These are phyloP conservation scores for Fratercula arctica DNA, from an alignment of 2,797 vertebrate species.

Conservation along the genomic window DNA sequence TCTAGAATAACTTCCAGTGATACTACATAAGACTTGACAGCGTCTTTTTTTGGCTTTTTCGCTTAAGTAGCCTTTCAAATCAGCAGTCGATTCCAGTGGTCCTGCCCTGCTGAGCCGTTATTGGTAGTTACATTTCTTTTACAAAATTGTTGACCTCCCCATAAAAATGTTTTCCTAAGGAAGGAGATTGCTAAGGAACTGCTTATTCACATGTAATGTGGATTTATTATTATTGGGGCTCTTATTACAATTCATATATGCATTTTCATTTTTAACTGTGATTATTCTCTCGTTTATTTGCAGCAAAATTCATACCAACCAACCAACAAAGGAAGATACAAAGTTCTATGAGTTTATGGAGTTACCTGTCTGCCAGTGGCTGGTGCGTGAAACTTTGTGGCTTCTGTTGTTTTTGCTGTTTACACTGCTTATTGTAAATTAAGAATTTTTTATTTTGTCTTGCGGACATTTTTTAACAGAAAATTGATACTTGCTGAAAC, in stretches of 20 bases:
- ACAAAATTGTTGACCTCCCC: not conserved
- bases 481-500: constrained; percentile 70
- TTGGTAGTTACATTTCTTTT: not conserved
- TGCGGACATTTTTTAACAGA: constrained; percentile 75
- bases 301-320: constrained; percentile 99
- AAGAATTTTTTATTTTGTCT: constrained; percentile 72
- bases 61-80: not conserved
- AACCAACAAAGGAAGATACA: constrained; percentile 98
- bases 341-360: constrained; percentile 87
- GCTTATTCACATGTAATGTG: not conserved
- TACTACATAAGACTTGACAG: fast-evolving
- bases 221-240: not conserved
- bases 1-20: not conserved
- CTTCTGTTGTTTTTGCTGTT: constrained; percentile 73
- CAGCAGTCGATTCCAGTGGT: not conserved
- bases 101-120: not conserved
- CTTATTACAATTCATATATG: not conserved
- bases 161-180: not conserved
- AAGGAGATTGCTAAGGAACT: not conserved
- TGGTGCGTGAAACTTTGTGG: constrained; percentile 69
- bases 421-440: constrained; percentile 79
- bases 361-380: constrained; percentile 51
- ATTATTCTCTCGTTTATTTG: constrained; percentile 53
- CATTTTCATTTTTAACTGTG: not conserved
- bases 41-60: not conserved